Percentiles rank a stretch among this genome's conserved stretches.
These are phyloP conservation scores for Halyomorpha halys DNA, from an alignment of 1,140 invertebrate species.

Conservation along the genomic window DNA sequence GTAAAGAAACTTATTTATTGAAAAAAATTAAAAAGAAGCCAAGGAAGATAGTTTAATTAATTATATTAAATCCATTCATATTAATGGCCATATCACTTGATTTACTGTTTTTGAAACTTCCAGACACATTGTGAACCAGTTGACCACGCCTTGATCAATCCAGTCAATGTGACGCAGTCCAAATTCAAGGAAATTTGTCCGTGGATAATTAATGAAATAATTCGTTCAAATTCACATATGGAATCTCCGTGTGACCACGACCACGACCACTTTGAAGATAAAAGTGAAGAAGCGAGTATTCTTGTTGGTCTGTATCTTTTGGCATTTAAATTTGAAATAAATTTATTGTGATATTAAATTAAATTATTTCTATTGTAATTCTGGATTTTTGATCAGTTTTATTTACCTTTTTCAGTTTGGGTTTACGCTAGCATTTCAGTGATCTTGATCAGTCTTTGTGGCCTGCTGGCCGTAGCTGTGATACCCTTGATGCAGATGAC, in stretches of 20 bases:
- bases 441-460: slow-evolving; percentile 70
- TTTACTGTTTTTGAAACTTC: not conserved
- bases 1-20: no score
- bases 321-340: not conserved
- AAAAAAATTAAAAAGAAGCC: no score
- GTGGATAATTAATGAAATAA: not conserved
- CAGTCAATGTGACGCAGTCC: not conserved
- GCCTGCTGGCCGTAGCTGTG: slow-evolving; percentile 68
- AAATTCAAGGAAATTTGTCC: not conserved
- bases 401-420: slow-evolving; percentile 63
- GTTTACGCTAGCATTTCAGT: slow-evolving; percentile 69
- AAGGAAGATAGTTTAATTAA: no score
- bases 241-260: not conserved
- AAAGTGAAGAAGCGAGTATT: not conserved
- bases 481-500: slow-evolving; percentile 82
- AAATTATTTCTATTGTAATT: not conserved
- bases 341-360: no score
- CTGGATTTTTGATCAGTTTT: slow-evolving; percentile 15
- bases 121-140: not conserved
- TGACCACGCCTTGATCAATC: not conserved
- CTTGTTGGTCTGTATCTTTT: slow-evolving; percentile 5
- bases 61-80: no score
- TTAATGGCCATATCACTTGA: no score
- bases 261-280: not conserved
- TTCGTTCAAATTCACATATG: not conserved